These are phyloP conservation scores for Zosterops pallidus DNA, from an alignment of 2,113 vertebrate genomes.

Conservation along the genomic window DNA sequence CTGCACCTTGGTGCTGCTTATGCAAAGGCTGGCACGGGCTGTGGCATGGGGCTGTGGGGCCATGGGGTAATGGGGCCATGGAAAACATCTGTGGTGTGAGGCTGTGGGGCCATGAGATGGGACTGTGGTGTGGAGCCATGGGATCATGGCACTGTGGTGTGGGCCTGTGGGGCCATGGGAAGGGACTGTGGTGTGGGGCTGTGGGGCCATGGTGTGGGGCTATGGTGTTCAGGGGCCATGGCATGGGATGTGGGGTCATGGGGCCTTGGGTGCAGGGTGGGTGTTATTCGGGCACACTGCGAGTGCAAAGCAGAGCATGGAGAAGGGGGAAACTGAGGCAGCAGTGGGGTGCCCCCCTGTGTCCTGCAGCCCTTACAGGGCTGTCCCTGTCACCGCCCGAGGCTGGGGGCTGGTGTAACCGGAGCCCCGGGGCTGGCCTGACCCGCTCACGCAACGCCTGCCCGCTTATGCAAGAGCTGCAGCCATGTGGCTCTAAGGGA, in stretches of 20 bases:
- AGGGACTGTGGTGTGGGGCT: neutral
- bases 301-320: neutral
- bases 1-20: neutral
- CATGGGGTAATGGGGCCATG: neutral
- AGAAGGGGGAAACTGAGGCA: neutral
- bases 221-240: neutral
- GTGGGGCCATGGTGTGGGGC: neutral
- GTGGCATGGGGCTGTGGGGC: neutral
- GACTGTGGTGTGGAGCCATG: neutral
- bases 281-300: rapidly evolving
- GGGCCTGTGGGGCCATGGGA: rapidly evolving
- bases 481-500: neutral
- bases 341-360: rapidly evolving
- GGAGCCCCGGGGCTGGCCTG: neutral
- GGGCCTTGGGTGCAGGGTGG: neutral
- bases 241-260: rapidly evolving
- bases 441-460: slow-evolving; percentile 6
- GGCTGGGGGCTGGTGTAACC: neutral
- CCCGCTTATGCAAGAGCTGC: slow-evolving; percentile 26
- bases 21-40: neutral
- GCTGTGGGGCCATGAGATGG: neutral
- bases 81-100: neutral
- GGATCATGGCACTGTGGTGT: neutral
- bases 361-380: rapidly evolving
- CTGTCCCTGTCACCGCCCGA: neutral